Evolutionary conservation across 2,113 vertebrate genomes (phyloP), one percentile per base, ranked within the genome.

Genomic region (Perca schrenkii): DNA sequence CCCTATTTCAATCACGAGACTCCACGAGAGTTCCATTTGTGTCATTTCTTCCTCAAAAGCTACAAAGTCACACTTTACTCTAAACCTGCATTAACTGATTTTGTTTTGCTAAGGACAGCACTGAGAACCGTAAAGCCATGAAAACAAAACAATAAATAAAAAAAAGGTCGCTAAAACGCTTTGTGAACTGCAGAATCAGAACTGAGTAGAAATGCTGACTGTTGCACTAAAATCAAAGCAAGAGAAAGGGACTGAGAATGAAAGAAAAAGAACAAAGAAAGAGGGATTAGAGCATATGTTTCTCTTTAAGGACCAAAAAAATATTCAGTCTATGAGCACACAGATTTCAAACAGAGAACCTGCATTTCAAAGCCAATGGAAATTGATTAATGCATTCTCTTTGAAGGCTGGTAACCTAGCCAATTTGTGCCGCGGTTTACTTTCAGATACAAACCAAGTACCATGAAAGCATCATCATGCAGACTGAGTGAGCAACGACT

Each of bases 381-480:
- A 90, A 91, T 74, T 84, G 89, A 92, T 90, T 86, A 79, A 91
- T 92, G 76, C 72, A 91, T 93, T 93, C 92, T 83, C 84, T 95
- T 93, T 94, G 92, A 91, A 90, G 89, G 43, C 70, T 70, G 57
- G 78, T 79, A 81, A 85, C 86, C 67, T 70, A 72, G 76, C 66
- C 77, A 88, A 83, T 91, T 93, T 90, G 79, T 77, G 79, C 86
- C 54, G 22, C 72, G 66, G 81, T 91, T 83, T 84, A 68, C 80
- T 80, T 80, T 90, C 52, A 83, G 65, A 87, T 57, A 67, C 82
- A 21, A 47, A 72, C 58, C 68, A 50, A 36, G 77, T 49, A 83
- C 69, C 83, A 77, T 79, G 31, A 85, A 73, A 71, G 54, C 79
- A 61, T 63, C 77, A 81, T 80, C 63, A 66, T 73, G 61, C 67